Evolutionary conservation across 2,888 invertebrate genomes (phyloP), one percentile per base, ranked within the genome.

Genomic region (Notodonta dromedarius): DNA sequence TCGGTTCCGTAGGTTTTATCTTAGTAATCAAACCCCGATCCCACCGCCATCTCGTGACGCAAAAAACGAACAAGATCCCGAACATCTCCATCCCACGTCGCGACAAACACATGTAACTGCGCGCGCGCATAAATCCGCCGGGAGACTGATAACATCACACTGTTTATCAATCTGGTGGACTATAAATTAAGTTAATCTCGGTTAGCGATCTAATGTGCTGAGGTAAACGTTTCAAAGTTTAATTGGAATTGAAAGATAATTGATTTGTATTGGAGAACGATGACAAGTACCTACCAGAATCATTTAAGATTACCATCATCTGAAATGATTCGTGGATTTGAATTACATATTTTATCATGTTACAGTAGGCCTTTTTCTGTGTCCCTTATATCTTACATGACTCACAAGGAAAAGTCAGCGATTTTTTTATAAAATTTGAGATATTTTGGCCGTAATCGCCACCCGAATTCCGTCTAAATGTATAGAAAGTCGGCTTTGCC

Each of bases 141-240:
- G 72, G 69, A 74, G 56, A 51, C 35, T 51, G 84, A 85, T 84
- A 79, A 63, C 60, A 83, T 83, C 83, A 65, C 65, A 70, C 80
- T 74, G 76, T 83, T 82, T 84, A 85, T 85, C 84, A 84, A 80
- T 78, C 76, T 60, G 60, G 65, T 57, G 59, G 73, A 65, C 70
- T 73, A 84, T 85, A 86, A 83, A 85, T 84, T 78, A 75, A 72
- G 63, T 55, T 60, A 77, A 82, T 78, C 78, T 62, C 59, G 60
- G 58, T 59, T 62, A 69, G 65, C 67, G 61, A 80, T 80, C 80
- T 64, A 58, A 55, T 12, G 51, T 63, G 70, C 52, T 59, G 58
- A 61, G 51, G 65, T 67, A 66, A 70, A 53, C 54, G 48, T 24
- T 53, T 52, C 71, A 71, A 70, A 68, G 72, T 74, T 74, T 67